Evolutionary conservation across 2,113 vertebrate species (phyloP), one percentile per base, ranked within the genome.

Genomic region (Tetrao urogallus): DNA sequence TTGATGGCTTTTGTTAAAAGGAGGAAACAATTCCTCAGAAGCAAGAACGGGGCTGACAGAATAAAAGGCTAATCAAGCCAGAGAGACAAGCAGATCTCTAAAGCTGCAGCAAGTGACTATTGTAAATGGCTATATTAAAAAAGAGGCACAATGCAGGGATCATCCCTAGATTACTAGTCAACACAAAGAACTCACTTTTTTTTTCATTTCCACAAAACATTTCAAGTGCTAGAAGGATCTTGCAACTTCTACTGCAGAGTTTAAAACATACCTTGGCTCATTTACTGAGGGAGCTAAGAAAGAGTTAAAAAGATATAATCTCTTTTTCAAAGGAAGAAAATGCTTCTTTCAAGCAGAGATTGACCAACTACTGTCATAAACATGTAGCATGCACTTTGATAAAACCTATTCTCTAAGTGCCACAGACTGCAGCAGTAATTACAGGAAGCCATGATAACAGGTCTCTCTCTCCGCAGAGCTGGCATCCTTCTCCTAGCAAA

Each of bases 381-480:
- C 96, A 97, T 92, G 93, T 91, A 82, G 95, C 82, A 81, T 92
- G 90, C 78, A 92, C 97, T 97, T 96, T 96, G 96, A 97, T 96
- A 97, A 92, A 92, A 74, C 86, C 42, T 67, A 88, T 95, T 97
- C 95, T 97, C 94, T 89, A 84, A 95, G 96, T 86, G 96, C 96
- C 24, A 22, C 95, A 96, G 96, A 95, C 97, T 97, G 94, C 97
- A 95, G 97, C 94, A 90, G 96, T 97, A 95, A 97, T 97, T 96
- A 97, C 94, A 96, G 96, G 97, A 98, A 97, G 96, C 96, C 91
- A 89, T 86, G 95, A 97, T 97, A 97, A 95, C 93, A 95, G 90
- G 80, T 88, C 96, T 94, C 91, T 81, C 91, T 54, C 95, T 94
- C 88, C 94, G 77, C 67, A 61, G 93, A 93, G 69, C 92, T 96